Percentiles rank a stretch among this genome's conserved stretches.
phyloP scores from a whole-genome alignment of 2,797 vertebrate genomes.

The Thalassophryne amazonica region DNA sequence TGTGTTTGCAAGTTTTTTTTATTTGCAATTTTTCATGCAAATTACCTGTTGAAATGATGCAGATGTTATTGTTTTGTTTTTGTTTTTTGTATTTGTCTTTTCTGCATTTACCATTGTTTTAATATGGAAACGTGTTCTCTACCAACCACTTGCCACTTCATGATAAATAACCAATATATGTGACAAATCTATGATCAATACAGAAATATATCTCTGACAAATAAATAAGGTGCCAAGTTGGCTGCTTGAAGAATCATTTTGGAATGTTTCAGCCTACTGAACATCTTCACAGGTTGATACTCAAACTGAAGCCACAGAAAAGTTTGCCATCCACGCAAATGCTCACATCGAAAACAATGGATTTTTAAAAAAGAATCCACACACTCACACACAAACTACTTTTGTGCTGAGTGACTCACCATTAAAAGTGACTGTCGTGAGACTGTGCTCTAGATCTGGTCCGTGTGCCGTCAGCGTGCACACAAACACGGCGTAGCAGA shows the following conservation, averaged over 20 bases:
- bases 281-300: slow-evolving; percentile 60
- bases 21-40: no score
- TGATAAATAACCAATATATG: slow-evolving; percentile 34
- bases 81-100: no score
- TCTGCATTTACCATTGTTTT: no score
- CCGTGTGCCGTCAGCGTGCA: slow-evolving; percentile 56
- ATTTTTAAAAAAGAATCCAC: slow-evolving; percentile 18
- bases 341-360: slow-evolving; percentile 27
- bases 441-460: slow-evolving; percentile 71
- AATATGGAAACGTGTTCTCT: no score
- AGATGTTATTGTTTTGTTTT: no score
- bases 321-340: slow-evolving; percentile 42
- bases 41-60: no score
- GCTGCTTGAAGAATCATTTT: slow-evolving; percentile 56
- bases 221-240: slow-evolving; percentile 61
- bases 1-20: no score
- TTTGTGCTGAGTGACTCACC: slow-evolving; percentile 72
- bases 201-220: slow-evolving; percentile 67
- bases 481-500: slow-evolving; percentile 55
- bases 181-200: slow-evolving; percentile 59
- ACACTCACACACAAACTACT: slow-evolving; percentile 32
- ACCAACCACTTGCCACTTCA: no score
- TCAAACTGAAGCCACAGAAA: slow-evolving; percentile 63
- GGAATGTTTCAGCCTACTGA: slow-evolving; percentile 72
- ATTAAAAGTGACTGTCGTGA: slow-evolving; percentile 58